Conservation (phyloP, 2,113 vertebrate species). For the Balaeniceps rex region DNA sequence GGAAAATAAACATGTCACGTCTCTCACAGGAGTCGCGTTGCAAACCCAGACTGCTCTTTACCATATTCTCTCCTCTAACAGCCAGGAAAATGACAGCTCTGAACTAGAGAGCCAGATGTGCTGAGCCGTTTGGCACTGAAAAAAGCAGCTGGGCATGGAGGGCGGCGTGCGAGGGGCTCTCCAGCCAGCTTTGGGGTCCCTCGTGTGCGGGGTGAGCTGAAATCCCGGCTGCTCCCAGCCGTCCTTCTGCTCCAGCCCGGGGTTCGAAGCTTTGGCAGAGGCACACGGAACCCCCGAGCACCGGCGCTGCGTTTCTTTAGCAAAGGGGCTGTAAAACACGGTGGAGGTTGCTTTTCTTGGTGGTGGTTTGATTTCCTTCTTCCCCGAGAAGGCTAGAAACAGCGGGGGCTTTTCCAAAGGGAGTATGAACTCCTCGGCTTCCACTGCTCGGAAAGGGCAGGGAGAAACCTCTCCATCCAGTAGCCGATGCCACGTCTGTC, state of each 20-base stretch:
- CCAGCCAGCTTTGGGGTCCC: neutral
- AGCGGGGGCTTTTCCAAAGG: neutral
- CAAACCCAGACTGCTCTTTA: neutral
- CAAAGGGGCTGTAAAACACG: neutral
- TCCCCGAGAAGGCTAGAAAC: neutral
- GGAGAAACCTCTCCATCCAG: neutral
- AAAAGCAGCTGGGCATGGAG: fast-evolving
- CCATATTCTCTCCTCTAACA: neutral
- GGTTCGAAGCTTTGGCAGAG: fast-evolving
- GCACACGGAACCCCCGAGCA: neutral
- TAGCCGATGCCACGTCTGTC: neutral
- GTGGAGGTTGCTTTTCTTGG: no score
- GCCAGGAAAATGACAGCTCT: neutral
- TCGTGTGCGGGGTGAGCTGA: neutral
- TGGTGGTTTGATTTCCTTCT: neutral
- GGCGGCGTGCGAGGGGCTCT: fast-evolving
- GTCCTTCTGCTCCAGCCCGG: neutral
- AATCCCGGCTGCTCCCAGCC: neutral
- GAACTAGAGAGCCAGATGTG: neutral
- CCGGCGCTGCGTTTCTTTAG: fast-evolving
- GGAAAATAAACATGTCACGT: neutral
- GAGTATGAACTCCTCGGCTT: neutral
- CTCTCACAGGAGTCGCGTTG: neutral
- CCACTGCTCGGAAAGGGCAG: neutral
- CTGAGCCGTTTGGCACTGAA: neutral